Conservation (phyloP, 2,888 invertebrate genomes). For the Lepidochrysops patricia region DNA sequence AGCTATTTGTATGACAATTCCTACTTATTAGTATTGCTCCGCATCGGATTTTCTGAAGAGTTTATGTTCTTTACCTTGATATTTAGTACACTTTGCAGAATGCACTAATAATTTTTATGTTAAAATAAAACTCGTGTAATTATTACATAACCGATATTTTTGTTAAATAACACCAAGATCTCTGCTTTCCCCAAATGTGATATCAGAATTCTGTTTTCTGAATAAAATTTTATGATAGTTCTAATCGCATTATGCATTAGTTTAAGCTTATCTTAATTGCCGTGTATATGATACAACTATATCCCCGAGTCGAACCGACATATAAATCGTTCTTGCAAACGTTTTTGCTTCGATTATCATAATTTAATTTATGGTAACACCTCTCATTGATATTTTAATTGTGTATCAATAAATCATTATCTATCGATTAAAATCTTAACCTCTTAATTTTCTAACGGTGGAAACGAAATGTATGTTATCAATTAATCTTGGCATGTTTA, state of each 20-base stretch:
- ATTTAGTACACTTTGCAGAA: background rate
- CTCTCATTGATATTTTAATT: conserved; percentile 49
- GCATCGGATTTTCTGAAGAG: background rate
- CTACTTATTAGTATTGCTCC: background rate
- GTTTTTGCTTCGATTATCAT: conserved; percentile 46
- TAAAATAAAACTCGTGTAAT: background rate
- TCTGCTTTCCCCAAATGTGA: conserved; percentile 23
- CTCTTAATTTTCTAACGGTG: conserved; percentile 42
- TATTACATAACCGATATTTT: background rate
- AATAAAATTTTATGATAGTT: conserved; percentile 32
- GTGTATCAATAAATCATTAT: conserved; percentile 47
- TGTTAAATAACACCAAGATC: background rate
- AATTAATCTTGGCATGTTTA: background rate
- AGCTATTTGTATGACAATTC: conserved; percentile 2
- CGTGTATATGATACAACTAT: conserved; percentile 32
- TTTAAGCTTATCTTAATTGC: conserved; percentile 43
- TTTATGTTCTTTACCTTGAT: background rate
- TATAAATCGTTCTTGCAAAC: conserved; percentile 48
- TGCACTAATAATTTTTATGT: background rate
- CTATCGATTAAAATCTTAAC: conserved; percentile 54
- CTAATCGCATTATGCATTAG: conserved; percentile 33
- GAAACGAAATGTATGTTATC: background rate
- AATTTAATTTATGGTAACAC: conserved; percentile 59
- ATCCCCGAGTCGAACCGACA: conserved; percentile 41
- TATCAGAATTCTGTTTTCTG: conserved; percentile 28